phyloP scores from a whole-genome alignment of 2,888 invertebrate genomes.

The Leptopilina syphax region DNA sequence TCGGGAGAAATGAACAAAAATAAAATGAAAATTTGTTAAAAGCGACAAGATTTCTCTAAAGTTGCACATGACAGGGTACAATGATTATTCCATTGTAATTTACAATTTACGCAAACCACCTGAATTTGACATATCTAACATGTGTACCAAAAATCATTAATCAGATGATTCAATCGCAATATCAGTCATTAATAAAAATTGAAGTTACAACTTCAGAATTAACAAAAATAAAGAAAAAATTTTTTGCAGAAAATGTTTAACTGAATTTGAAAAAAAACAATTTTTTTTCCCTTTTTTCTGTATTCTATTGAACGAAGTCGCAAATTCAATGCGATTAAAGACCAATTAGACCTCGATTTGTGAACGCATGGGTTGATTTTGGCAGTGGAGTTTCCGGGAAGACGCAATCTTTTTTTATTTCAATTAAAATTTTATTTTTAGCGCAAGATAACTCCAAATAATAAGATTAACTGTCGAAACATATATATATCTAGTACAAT shows the following conservation, averaged over 20 bases:
- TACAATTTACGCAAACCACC: neutral
- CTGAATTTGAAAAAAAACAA: neutral
- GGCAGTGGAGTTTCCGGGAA: constrained; percentile 22
- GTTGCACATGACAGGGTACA: constrained; percentile 11
- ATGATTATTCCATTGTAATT: constrained; percentile 5
- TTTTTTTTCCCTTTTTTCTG: neutral
- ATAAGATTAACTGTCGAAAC: neutral
- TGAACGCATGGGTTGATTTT: constrained; percentile 40
- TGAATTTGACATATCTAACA: constrained; percentile 1
- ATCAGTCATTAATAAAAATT: constrained; percentile 1
- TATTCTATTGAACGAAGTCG: constrained; percentile 2
- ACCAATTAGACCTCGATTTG: constrained; percentile 9
- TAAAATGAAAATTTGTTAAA: neutral
- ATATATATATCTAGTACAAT: neutral
- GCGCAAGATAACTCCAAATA: neutral
- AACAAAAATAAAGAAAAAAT: neutral
- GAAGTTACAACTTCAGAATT: neutral
- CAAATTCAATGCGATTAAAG: constrained; percentile 25
- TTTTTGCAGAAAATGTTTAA: neutral
- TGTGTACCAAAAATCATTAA: neutral
- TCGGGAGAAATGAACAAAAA: neutral
- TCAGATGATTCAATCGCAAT: neutral
- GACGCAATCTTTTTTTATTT: constrained; percentile 12
- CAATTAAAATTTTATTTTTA: neutral
- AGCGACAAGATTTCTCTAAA: neutral